phyloP scores from a whole-genome alignment of 2,888 invertebrate species.

The Ischnura elegans region DNA sequence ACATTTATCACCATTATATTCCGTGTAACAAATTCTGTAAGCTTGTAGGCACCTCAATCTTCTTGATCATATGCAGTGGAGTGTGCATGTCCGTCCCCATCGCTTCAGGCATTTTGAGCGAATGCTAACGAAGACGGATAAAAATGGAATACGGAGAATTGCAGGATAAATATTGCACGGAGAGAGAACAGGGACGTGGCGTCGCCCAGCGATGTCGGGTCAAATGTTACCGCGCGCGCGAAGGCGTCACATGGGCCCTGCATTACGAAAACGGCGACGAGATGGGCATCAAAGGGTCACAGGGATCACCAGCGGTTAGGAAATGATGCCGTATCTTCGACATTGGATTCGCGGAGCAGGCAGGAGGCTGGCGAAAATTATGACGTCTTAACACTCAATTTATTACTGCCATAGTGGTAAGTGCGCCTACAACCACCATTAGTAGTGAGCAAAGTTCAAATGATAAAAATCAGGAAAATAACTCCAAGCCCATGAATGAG shows the following conservation, averaged over 20 bases:
- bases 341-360: neutral
- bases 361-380: neutral
- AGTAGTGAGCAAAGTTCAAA: neutral
- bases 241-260: slow-evolving; percentile 29
- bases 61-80: no score
- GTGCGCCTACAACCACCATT: neutral
- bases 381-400: neutral
- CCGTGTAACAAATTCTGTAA: no score
- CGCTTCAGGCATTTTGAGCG: no score
- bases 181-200: no score
- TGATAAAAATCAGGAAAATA: neutral
- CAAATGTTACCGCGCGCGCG: neutral
- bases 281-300: neutral
- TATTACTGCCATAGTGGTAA: neutral
- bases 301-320: neutral
- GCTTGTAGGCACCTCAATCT: no score
- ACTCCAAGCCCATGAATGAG: neutral
- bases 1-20: no score
- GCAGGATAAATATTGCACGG: no score
- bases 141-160: no score
- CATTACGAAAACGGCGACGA: neutral
- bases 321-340: neutral
- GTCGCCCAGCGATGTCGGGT: neutral
- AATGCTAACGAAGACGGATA: no score
- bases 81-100: no score